These are phyloP conservation scores for Cyanoramphus novaezelandiae DNA, from an alignment of 2,113 vertebrate genomes.

Conservation along the genomic window DNA sequence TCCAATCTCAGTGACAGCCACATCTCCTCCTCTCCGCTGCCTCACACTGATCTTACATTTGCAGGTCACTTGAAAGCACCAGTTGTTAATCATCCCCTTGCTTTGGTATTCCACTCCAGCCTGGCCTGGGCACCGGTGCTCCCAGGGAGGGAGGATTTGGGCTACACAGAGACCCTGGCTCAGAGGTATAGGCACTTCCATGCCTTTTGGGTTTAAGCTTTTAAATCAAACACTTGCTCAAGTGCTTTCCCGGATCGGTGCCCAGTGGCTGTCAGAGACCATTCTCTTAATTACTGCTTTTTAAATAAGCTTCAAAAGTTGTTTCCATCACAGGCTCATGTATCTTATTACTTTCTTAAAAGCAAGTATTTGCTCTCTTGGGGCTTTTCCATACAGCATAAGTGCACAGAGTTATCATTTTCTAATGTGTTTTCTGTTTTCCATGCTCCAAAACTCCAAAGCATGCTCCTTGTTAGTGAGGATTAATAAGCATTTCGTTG, in stretches of 20 bases:
- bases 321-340: background rate
- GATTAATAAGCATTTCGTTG: background rate
- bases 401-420: background rate
- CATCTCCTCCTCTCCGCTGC: background rate
- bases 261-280: background rate
- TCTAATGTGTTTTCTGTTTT: background rate
- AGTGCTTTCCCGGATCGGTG: background rate
- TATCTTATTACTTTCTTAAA: background rate
- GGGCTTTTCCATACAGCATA: background rate
- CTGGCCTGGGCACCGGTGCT: background rate
- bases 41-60: background rate
- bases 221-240: background rate
- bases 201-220: background rate
- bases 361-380: background rate
- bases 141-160: background rate
- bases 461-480: background rate
- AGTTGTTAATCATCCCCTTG: background rate
- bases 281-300: background rate
- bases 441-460: background rate
- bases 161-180: background rate
- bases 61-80: background rate
- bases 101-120: background rate
- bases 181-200: background rate
- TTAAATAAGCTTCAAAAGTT: background rate
- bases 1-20: constrained; percentile 47